Percentiles rank a stretch among this genome's conserved stretches.
Evolutionary conservation across 2,888 invertebrate species (phyloP).

Genomic region (Epirrhoe alternata): DNA sequence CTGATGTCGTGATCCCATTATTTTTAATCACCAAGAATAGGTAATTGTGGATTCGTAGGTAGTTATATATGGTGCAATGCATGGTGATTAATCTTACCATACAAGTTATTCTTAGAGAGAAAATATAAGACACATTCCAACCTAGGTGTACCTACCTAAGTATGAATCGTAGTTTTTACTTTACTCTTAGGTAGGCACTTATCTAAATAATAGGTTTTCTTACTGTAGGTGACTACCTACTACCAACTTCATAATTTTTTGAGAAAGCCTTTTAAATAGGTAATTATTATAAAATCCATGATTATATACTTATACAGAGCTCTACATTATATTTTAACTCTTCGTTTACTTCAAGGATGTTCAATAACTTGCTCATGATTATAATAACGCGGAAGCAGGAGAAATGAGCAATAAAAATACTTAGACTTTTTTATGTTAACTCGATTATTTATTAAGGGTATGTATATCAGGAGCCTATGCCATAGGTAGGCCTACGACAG

Average conservation of each 20-base stretch:
- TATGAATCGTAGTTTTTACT: too few species aligned
- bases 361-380: neutral
- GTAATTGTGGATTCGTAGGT: neutral
- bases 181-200: too few species aligned
- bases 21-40: neutral
- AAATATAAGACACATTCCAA: neutral
- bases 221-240: too few species aligned
- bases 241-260: too few species aligned
- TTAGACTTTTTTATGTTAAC: neutral
- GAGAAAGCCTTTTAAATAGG: too few species aligned
- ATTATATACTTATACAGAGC: neutral
- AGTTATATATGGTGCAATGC: neutral
- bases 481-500: neutral
- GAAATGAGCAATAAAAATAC: neutral
- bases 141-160: too few species aligned
- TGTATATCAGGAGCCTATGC: neutral
- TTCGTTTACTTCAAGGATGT: neutral
- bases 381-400: neutral
- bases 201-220: too few species aligned
- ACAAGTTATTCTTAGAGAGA: neutral
- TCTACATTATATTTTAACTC: neutral
- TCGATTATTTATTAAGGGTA: neutral
- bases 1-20: neutral
- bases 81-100: neutral
- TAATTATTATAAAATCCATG: too few species aligned